Conservation (phyloP, 2,797 vertebrate species). For the Leptodactylus fallax region DNA sequence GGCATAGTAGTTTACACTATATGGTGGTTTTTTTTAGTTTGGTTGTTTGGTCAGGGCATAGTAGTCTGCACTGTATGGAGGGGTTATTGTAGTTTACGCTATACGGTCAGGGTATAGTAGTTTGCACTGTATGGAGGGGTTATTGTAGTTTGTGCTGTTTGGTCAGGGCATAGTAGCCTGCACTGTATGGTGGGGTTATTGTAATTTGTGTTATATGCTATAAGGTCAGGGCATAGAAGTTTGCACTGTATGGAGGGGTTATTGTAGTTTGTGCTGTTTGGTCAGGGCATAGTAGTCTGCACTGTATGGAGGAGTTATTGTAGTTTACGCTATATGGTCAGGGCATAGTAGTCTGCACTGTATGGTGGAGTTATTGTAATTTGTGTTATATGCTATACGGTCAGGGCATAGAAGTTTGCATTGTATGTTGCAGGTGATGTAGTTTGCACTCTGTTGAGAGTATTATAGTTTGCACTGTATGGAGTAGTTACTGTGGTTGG, state of each 20-base stretch:
- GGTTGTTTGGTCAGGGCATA: no score
- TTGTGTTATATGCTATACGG: background rate
- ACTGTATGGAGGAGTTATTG: background rate
- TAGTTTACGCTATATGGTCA: background rate
- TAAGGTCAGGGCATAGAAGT: background rate
- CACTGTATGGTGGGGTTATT: no score
- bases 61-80: background rate
- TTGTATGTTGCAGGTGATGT: background rate
- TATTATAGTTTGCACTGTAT: background rate
- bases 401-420: background rate
- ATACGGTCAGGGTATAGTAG: background rate
- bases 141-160: no score
- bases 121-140: background rate
- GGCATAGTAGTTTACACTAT: no score
- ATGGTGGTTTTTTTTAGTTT: no score
- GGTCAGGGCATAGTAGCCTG: no score
- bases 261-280: background rate
- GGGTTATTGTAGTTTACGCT: background rate
- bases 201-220: no score
- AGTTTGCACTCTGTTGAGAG: background rate
- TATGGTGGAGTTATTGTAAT: background rate
- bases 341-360: no score
- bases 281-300: background rate
- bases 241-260: no score
- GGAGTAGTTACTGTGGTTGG: background rate